These are phyloP conservation scores for Gopherus flavomarginatus DNA, from an alignment of 2,113 vertebrate species.

Conservation along the genomic window DNA sequence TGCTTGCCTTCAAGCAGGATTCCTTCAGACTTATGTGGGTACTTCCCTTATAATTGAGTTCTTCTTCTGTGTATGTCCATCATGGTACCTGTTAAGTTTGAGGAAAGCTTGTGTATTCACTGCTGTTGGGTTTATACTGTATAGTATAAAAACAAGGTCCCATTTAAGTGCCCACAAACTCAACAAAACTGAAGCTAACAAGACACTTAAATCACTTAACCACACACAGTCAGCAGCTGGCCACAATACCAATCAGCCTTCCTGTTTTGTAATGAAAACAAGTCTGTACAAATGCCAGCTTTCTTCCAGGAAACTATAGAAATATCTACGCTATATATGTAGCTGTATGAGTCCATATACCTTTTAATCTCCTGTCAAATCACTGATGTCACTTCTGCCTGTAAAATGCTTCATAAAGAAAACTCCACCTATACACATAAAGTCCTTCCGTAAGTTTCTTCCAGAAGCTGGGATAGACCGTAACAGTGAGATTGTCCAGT, in stretches of 20 bases:
- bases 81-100: background rate
- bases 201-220: background rate
- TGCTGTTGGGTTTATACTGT: background rate
- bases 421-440: background rate
- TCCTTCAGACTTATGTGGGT: background rate
- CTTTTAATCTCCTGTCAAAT: conserved; percentile 46
- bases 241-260: background rate
- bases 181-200: conserved; percentile 38
- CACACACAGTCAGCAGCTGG: background rate
- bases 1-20: background rate
- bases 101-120: background rate
- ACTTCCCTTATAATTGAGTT: background rate
- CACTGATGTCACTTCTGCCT: background rate
- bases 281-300: conserved; percentile 34
- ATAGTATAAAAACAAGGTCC: conserved; percentile 7
- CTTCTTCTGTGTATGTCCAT: background rate
- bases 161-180: background rate
- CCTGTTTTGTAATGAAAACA: conserved; percentile 44
- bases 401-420: conserved; percentile 33
- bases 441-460: background rate
- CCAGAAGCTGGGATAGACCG: background rate
- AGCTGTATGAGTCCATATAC: conserved; percentile 49
- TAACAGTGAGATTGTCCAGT: background rate
- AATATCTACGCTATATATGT: background rate
- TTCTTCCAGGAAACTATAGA: conserved; percentile 54